phyloP scores from a whole-genome alignment of 2,888 invertebrate species.

The Lamellibrachia satsuma region DNA sequence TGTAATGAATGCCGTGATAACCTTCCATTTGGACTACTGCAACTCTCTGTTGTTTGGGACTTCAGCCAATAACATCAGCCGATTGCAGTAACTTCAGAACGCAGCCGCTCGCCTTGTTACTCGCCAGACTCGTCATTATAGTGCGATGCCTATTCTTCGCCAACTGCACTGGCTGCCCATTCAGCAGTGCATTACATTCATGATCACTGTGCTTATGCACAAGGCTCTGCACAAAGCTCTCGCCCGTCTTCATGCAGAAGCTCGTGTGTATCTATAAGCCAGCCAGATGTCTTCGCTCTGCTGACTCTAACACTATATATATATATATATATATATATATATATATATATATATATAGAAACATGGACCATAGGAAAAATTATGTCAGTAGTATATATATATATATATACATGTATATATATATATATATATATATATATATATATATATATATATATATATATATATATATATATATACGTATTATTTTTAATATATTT shows the following conservation, averaged over 20 bases:
- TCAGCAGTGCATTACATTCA: not conserved
- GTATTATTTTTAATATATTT: too few species aligned
- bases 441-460: too few species aligned
- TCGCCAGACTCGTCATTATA: not conserved
- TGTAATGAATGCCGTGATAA: not conserved
- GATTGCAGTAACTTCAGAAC: not conserved
- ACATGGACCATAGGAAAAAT: too few species aligned
- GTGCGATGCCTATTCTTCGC: not conserved
- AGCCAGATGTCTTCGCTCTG: not conserved
- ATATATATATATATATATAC: too few species aligned
- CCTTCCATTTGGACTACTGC: not conserved
- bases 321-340: too few species aligned
- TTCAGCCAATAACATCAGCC: not conserved
- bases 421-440: too few species aligned
- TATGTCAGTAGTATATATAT: too few species aligned
- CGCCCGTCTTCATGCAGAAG: not conserved
- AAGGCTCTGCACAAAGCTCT: not conserved
- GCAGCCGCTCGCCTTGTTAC: not conserved
- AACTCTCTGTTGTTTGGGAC: not conserved
- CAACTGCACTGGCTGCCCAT: not conserved
- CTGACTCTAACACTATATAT: too few species aligned
- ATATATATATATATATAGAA: too few species aligned
- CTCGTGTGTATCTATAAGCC: not conserved
- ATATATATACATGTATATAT: too few species aligned
- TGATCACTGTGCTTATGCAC: not conserved